phyloP scores from a whole-genome alignment of 2,888 invertebrate species.

The Trichopoda pennipes region DNA sequence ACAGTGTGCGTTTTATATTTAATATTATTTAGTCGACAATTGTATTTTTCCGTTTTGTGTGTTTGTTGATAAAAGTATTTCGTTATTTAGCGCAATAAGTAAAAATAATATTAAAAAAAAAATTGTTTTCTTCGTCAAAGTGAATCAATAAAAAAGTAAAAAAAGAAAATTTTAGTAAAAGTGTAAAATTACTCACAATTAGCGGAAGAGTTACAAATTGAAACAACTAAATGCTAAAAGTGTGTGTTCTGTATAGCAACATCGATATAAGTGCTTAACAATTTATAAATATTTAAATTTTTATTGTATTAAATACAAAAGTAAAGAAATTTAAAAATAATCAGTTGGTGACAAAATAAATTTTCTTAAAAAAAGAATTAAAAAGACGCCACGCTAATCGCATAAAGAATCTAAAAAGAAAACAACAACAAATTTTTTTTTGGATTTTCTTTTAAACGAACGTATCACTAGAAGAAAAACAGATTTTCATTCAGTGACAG shows the following conservation, averaged over 20 bases:
- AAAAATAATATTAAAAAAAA: not conserved
- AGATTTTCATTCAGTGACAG: not conserved
- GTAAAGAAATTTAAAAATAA: slow-evolving; percentile 22
- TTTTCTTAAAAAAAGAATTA: not conserved
- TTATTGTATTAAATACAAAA: slow-evolving; percentile 14
- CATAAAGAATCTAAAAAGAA: not conserved
- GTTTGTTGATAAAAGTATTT: slow-evolving; percentile 27
- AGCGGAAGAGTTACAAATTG: slow-evolving; percentile 20
- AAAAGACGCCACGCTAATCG: not conserved
- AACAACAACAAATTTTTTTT: slow-evolving; percentile 8
- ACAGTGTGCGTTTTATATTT: slow-evolving; percentile 14
- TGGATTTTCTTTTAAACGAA: slow-evolving; percentile 22
- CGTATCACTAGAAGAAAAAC: not conserved
- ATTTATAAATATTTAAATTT: slow-evolving; percentile 16
- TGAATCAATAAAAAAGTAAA: not conserved
- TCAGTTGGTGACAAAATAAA: slow-evolving; percentile 49
- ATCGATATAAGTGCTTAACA: slow-evolving; percentile 4
- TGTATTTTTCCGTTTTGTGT: slow-evolving; percentile 2
- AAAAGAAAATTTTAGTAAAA: slow-evolving; percentile 21
- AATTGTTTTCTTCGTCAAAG: not conserved
- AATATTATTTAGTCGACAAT: slow-evolving; percentile 6
- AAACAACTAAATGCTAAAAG: slow-evolving; percentile 1
- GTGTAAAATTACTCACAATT: not conserved
- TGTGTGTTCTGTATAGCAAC: slow-evolving; percentile 11
- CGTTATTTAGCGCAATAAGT: slow-evolving; percentile 27